Base-by-base conservation (phyloP, 2,888 invertebrate species). In the Drosophila demipolita region DNA sequence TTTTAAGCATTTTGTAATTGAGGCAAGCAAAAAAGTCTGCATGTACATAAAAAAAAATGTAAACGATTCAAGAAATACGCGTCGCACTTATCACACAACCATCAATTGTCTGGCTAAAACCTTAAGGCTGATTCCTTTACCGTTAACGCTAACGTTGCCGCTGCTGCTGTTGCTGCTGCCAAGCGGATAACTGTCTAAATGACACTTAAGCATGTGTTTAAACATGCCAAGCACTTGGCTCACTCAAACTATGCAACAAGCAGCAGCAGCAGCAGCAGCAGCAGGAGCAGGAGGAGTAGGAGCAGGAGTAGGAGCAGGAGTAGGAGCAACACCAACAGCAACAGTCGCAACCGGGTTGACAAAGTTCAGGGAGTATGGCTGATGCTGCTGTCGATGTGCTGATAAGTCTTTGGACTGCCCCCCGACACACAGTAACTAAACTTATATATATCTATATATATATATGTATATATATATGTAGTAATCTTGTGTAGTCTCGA, bases 201-300 rank as follows among this genome's bases (percentile, higher is more conserved):
- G 91, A 85, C 87, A 90, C 91, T 90, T 83, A 88, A 88, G 87
- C 90, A 90, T 90, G 91, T 90, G 87, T 87, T 87, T 90, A 87
- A 87, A 87, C 90, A 87, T 89, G 90, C 91, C 89, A 88, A 89
- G 87, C 90, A 85, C 90, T 87, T 90, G 91, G 64, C 89, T 65
- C 86, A 82, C 90, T 80, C 87, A 58, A 84, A 89, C 90, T 84
- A 80, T 85, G 88, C 85, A 87, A 84, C 89, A 81, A 74, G 81
- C 81, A 40, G 60, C 12, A 36, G 38, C 26, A 76, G 53, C 23
- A 32, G 32, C 50, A 50, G 33, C 23, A 71, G 49, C 8, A 38
- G 6, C 9, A 40, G 3, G 9, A 78, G 67, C 77, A 36, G 45
- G 12, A 45, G 33, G 23, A 75, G 49, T 15, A 32, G 33, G 42